These are phyloP conservation scores for Bombus waltoni DNA, from an alignment of 1,140 invertebrate genomes.

Conservation along the genomic window DNA sequence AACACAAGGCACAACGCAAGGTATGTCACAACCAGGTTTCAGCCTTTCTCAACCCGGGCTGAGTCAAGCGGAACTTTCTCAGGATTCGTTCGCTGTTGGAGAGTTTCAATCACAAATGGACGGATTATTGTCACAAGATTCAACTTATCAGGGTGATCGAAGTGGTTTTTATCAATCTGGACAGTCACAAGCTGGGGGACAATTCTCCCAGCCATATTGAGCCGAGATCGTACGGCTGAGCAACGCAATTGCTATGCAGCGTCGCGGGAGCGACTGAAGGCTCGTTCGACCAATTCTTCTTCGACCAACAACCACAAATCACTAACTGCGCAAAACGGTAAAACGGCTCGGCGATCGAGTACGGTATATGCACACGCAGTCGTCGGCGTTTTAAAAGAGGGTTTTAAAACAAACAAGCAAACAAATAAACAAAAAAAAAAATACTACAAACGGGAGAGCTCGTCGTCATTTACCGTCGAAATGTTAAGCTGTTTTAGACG, in stretches of 20 bases:
- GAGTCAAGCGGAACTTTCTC: conserved; percentile 92
- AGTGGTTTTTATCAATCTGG: conserved; percentile 87
- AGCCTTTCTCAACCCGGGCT: conserved; percentile 86
- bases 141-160: conserved; percentile 93
- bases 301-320: conserved; percentile 80
- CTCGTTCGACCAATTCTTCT: conserved; percentile 81
- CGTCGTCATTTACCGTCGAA: conserved; percentile 37
- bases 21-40: conserved; percentile 88
- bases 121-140: conserved; percentile 96
- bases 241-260: conserved; percentile 81
- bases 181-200: conserved; percentile 84
- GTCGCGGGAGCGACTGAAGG: conserved; percentile 82
- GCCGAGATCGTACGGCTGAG: conserved; percentile 78
- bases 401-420: conserved; percentile 48
- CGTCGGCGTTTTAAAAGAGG: conserved; percentile 70
- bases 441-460: conserved; percentile 38
- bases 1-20: conserved; percentile 88
- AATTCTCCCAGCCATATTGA: conserved; percentile 86
- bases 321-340: conserved; percentile 81
- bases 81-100: conserved; percentile 93
- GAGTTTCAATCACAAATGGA: conserved; percentile 97
- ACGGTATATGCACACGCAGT: conserved; percentile 71
- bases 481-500: conserved; percentile 34
- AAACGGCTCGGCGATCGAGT: conserved; percentile 76
- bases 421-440: conserved; percentile 13